Conservation (phyloP, 2,888 invertebrate species). For the Leucania comma region DNA sequence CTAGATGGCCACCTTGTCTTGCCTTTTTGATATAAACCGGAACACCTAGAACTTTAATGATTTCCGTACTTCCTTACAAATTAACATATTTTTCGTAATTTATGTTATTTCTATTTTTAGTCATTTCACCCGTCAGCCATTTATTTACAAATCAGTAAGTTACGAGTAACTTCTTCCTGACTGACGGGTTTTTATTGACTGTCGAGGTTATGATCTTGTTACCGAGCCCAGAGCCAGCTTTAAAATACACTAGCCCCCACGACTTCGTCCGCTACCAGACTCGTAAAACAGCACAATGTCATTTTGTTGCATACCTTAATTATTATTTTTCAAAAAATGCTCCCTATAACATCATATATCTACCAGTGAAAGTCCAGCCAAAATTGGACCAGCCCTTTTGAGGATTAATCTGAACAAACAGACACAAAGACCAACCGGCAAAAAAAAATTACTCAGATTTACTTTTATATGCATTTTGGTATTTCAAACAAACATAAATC, state of each 20-base stretch:
- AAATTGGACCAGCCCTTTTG: too few species aligned
- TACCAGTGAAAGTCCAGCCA: too few species aligned
- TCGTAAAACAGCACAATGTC: too few species aligned
- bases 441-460: too few species aligned
- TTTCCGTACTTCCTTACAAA: conserved; percentile 55
- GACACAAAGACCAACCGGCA: too few species aligned
- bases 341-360: too few species aligned
- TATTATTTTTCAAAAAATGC: too few species aligned
- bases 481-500: too few species aligned
- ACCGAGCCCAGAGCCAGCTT: background rate
- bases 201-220: conserved; percentile 31
- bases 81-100: conserved; percentile 42
- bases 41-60: conserved; percentile 49
- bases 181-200: conserved; percentile 37
- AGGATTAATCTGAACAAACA: too few species aligned
- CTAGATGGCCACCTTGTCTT: conserved; percentile 43
- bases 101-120: conserved; percentile 45
- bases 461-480: too few species aligned
- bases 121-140: conserved; percentile 34
- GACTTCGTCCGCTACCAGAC: too few species aligned
- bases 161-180: conserved; percentile 41
- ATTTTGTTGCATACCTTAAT: too few species aligned
- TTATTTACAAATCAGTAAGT: conserved; percentile 25
- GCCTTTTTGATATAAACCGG: conserved; percentile 41
- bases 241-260: background rate